Base-by-base conservation (phyloP, 2,888 invertebrate species). In the Acleris cristana region DNA sequence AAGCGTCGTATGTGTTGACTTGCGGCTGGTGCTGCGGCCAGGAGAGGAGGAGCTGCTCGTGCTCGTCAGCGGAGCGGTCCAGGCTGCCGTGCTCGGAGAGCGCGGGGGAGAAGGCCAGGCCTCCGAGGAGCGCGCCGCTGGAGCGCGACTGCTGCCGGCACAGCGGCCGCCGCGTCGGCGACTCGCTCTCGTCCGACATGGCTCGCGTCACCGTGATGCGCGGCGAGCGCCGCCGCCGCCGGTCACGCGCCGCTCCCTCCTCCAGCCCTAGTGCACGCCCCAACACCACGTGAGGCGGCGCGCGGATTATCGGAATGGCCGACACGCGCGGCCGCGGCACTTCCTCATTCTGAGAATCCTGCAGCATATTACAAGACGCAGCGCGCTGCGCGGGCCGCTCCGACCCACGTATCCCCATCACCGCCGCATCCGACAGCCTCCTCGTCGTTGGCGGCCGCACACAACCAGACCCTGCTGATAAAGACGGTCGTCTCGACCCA, bases 191-290 rank as follows among this genome's bases (percentile, higher is more conserved):
- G 77, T 96, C 96, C 19, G 96, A 96, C 90, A 94, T 95, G 3
- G 96, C 96, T 58, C 96, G 89, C 1, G 96, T 96, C 72, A 96
- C 96, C 10, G 96, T 93, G 65, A 96, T 96, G 64, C 95, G 93
- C 0, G 96, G 96, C 8, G 96, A 96, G 69, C 94, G 92, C 30
- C 92, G 87, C 5, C 91, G 84, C 66, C 90, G 81, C 21, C 90
- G 82, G 63, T 90, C 89, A 49, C 89, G 80, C 1, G 74, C 73
- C 6, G 82, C 74, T 74, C 84, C 79, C 74, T 88, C 86, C 71
- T 94, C 94, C 4, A 94, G 81, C 0, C 94, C 94, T 21, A 95
- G 88, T 12, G 95, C 93, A 58, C 94, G 92, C 21, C 95, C 94
- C 14, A 95, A 85, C 60, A 95, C 93, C 52, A 95, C 87, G 75